Evolutionary conservation across 2,113 vertebrate genomes (phyloP).

Genomic region (Elephantulus edwardii): DNA sequence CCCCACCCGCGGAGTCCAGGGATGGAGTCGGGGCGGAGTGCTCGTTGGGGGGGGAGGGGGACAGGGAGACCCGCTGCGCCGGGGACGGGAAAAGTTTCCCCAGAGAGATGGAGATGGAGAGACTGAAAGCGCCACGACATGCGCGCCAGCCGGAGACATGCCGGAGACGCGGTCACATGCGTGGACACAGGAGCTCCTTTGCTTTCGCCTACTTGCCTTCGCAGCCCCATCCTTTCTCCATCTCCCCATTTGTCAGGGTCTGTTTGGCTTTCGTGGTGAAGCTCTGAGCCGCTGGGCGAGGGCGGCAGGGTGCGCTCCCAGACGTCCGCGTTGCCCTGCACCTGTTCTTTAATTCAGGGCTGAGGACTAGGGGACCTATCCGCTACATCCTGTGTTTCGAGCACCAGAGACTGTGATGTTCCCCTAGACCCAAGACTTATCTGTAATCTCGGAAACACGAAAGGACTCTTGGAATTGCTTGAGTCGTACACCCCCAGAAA

Average conservation of each 20-base stretch:
- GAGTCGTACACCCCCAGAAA: neutral
- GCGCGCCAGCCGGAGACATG: neutral
- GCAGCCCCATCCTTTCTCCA: neutral
- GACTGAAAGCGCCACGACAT: neutral
- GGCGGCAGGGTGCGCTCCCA: neutral
- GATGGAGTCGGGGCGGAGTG: neutral
- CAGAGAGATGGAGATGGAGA: neutral
- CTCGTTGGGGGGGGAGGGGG: neutral
- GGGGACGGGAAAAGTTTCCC: conserved; percentile 68
- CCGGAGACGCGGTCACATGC: neutral
- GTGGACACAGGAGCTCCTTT: neutral
- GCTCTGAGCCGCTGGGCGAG: neutral
- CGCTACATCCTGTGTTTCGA: neutral
- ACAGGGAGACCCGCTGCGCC: neutral
- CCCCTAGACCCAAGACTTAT: neutral
- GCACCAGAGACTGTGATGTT: neutral
- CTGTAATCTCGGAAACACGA: neutral
- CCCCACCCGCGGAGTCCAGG: neutral
- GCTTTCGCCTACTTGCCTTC: neutral
- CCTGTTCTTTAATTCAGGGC: neutral
- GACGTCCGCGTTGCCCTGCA: neutral
- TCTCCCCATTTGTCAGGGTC: neutral
- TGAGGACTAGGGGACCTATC: neutral
- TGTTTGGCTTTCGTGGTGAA: neutral
- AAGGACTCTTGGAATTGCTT: neutral